Evolutionary conservation across 1,140 invertebrate species (phyloP), one percentile per base, ranked within the genome.

Genomic region (Penaeus chinensis): DNA sequence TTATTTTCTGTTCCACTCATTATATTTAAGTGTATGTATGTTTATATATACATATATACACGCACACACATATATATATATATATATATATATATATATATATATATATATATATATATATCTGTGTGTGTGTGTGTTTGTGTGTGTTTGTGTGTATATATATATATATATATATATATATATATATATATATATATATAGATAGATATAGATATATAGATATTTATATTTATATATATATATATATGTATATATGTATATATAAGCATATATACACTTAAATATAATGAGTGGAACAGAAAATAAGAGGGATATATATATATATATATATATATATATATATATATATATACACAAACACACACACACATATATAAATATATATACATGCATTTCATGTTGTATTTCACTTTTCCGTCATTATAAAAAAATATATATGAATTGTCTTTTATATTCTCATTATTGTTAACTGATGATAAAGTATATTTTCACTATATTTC

Each of bases 241-340:
- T n/a, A 71, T n/a, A n/a, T n/a, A 71, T n/a, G n/a, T n/a, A 71
- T n/a, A 71, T n/a, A 71, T 71, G n/a, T 71, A 71, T 71, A n/a
- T 71, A 71, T 71, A 71, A 20, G n/a, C n/a, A 71, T 71, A 71
- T 71, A 71, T 71, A 71, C n/a, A 71, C n/a, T 20, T 71, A 71
- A 20, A 71, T 71, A 71, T 71, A 71, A 20, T n/a, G 22, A 66
- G 20, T 7, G 22, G 27, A 71, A 20, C 27, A 66, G 22, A 66
- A n/a, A 66, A n/a, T n/a, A n/a, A 66, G 22, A 66, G 22, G 27
- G 22, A 66, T 66, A 71, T 71, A 71, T 71, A 71, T 71, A 71
- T 71, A 71, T 71, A 71, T 71, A 71, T 71, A 71, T 71, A 71
- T 71, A 71, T 71, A 71, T 24, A 71, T 71, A 71, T 71, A 71